Evolutionary conservation across 2,888 invertebrate species (phyloP), one percentile per base, ranked within the genome.

Genomic region (Sarcophaga rosellei): DNA sequence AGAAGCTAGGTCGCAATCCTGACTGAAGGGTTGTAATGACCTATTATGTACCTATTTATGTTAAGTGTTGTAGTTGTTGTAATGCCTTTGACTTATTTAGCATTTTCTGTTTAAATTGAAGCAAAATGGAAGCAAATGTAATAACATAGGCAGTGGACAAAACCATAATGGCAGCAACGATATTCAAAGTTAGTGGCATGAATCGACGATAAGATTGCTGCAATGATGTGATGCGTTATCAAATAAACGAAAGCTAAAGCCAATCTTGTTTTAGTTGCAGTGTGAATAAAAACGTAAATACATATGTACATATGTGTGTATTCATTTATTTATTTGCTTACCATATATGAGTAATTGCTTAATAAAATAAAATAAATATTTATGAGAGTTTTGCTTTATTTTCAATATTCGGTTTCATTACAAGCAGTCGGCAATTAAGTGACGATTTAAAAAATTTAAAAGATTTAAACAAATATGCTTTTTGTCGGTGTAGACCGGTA

Each of bases 111-210:
- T 35, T 2, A 35, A 35, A 35, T 35, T 35, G 2, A 35, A 8
- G 35, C 1, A 10, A 35, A 35, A 35, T 74, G 53, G 45, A 70
- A 76, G 77, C 73, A 74, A 78, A 73, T 83, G 65, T 73, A 84
- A 69, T 74, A 75, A 74, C 61, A 70, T 61, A 57, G 78, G 78
- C 81, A 84, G 81, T 65, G 84, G 81, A 78, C 81, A 84, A 86
- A 86, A 68, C 25, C 75, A 83, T 84, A 45, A 57, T 81, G 69
- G 68, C 68, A 62, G 44, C 66, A 65, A 77, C 75, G 62, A 73
- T 63, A 63, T 72, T 63, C 57, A n/a, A 65, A 63, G 35, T 47
- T 53, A 66, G 65, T 70, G 75, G 65, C 81, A 72, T 72, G 75
- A 21, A 77, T 74, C 74, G 81, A 83, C 72, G 83, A 80, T 69